Base-by-base conservation (phyloP, 2,113 vertebrate genomes). In the Oenanthe oenanthe region DNA sequence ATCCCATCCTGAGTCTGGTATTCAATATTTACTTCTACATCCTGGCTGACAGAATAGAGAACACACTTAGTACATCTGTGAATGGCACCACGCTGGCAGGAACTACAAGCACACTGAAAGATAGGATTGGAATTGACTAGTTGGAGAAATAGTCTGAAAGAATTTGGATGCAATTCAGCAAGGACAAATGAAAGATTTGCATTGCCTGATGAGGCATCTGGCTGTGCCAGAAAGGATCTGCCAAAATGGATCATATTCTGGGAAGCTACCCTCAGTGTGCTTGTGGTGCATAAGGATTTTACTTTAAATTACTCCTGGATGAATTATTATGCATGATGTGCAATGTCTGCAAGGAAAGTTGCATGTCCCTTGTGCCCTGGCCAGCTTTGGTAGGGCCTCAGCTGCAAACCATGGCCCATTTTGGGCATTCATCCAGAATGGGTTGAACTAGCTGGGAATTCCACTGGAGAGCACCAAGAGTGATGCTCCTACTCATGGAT, bases 141-240 rank as follows among this genome's bases (percentile, higher is more conserved):
- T 18, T 93, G 50, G 63, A 93, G 78, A 82, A 92, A 70, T 58
- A 83, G 50, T 65, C 45, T 92, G 54, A 85, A 96, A 84, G 61
- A 79, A 75, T 45, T 68, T 83, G 78, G 74, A 88, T 70, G 74
- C 22, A 45, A 17, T 90, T 92, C 78, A 93, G 54, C 51, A 82
- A 78, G 62, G 84, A 74, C 62, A 89, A 92, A 60, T 72, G 43
- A 63, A 85, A 89, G 62, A 75, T 82, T 89, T 85, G 58, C 29
- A 34, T 42, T 85, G 58, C 66, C 38, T 62, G 78, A 73, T 93
- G 82, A 89, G 85, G 50, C 54, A 68, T 78, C 47, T 1, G 10
- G 34, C 16, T 81, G 28, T 90, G 50, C 48, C 88, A 94, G 74
- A 82, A 94, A 68, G 28, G 25, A 76, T 72, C 74, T 89, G 82